Evolutionary conservation across 2,797 vertebrate genomes (phyloP), one percentile per base, ranked within the genome.

Genomic region (Rallus crepitans): DNA sequence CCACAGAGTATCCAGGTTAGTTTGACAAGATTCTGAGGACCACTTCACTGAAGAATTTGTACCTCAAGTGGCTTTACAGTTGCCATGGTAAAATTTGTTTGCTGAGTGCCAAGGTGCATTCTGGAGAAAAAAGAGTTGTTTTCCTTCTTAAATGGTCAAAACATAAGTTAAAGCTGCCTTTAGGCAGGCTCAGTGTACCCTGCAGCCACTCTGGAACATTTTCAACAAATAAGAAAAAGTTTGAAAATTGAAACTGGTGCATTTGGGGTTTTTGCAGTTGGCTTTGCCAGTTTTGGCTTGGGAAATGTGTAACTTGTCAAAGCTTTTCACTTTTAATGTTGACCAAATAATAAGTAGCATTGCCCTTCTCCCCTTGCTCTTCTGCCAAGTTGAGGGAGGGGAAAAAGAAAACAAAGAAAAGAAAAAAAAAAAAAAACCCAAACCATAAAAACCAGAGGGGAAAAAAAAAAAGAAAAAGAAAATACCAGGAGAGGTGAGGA

Each of bases 371-470:
- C 25, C 10, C 30, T 53, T 78, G 55, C 33, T 57, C 53, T 89
- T 66, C 66, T 82, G 52, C 28, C 66, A 65, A 7, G 25, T 68
- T 15, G 6, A 4, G 6, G 3, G 9, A 11, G 3, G 2, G 7
- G 1, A 3, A 31, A 8, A 12, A 8, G 14, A 25, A 15, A 8
- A 15, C 18, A 7, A n/a, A 14, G 11, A 24, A 50, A 50, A 33
- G 23, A 37, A 14, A 6, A 7, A 9, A 17, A 19, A 8, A 2
- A 15, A 10, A 1, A 20, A 3, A 2, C 37, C 37, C 9, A 2
- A 42, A 69, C 57, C 4, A 59, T 2, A 56, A 40, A 40, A 60
- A 55, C 14, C 5, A 45, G 30, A 40, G 42, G 42, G 10, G 30
- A n/a, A 53, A 57, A 57, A 71, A 64, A 12, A 18, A 4, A 35